Conservation (phyloP, 2,113 vertebrate genomes). For the Sminthopsis crassicaudata region DNA sequence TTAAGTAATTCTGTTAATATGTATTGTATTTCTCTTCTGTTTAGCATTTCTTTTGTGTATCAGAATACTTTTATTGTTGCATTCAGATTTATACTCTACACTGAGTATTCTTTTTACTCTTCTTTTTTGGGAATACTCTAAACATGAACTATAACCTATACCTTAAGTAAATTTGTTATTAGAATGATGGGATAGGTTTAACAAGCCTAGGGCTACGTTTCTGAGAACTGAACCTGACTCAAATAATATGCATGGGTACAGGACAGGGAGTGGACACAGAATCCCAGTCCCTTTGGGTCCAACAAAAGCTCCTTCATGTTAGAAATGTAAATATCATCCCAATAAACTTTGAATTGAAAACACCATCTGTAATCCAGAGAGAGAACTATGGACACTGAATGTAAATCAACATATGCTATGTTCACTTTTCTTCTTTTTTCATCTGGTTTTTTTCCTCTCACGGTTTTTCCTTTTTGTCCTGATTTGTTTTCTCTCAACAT, state of each 20-base stretch:
- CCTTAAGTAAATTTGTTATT: neutral
- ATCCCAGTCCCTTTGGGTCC: neutral
- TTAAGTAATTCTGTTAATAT: neutral
- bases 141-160: neutral
- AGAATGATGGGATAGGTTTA: neutral
- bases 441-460: no score
- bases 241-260: neutral
- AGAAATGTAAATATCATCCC: neutral
- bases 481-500: no score
- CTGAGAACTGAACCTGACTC: neutral
- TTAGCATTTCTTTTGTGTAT: neutral
- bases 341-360: no score
- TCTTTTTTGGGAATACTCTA: neutral
- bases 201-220: neutral
- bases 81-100: neutral
- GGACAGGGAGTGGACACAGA: neutral
- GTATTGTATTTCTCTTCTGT: neutral
- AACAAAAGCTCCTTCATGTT: neutral
- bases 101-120: neutral
- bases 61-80: neutral
- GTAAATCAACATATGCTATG: no score
- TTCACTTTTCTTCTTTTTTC: no score
- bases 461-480: no score
- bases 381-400: no score
- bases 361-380: no score